These are phyloP conservation scores for Zaprionus lachaisei DNA, from an alignment of 1,140 invertebrate genomes.

Conservation along the genomic window DNA sequence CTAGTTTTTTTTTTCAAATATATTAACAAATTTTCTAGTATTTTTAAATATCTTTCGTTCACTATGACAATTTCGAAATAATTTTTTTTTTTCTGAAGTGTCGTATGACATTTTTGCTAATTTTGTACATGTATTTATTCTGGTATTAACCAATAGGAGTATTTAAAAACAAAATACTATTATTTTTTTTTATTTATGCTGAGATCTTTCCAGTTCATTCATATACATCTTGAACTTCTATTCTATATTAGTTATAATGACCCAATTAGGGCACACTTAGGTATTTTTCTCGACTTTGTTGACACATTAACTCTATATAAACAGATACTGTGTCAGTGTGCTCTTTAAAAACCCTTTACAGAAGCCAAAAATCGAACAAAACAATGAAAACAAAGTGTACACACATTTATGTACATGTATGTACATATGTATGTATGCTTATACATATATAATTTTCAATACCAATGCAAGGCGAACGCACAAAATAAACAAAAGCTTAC, in stretches of 20 bases:
- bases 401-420: background rate
- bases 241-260: background rate
- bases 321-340: background rate
- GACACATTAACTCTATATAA: background rate
- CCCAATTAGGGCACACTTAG: background rate
- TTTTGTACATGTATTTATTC: background rate
- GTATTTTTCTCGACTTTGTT: background rate
- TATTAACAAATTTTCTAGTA: background rate
- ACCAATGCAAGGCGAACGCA: slow-evolving; percentile 58
- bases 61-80: background rate
- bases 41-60: background rate
- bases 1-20: background rate
- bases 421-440: slow-evolving; percentile 2
- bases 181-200: background rate
- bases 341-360: background rate
- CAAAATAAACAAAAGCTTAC: slow-evolving; percentile 53
- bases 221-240: background rate
- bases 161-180: background rate
- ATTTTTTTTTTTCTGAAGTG: background rate
- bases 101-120: background rate
- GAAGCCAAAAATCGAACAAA: slow-evolving; percentile 25
- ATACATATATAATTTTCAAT: slow-evolving; percentile 50
- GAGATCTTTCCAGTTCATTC: background rate
- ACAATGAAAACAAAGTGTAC: slow-evolving; percentile 50
- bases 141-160: background rate